phyloP scores from a whole-genome alignment of 2,888 invertebrate species.

The Parelbella ahira region DNA sequence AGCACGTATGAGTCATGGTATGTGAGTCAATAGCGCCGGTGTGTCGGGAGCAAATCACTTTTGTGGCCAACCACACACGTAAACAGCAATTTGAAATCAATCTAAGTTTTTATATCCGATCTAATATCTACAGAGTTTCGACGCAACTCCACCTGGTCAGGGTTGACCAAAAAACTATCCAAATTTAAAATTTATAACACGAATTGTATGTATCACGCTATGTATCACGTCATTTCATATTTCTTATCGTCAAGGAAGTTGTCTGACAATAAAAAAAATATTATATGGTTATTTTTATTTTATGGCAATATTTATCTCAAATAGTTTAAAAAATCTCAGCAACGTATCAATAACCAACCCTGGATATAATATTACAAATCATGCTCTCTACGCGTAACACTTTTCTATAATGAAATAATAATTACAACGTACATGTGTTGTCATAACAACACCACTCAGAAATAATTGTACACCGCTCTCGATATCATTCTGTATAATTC shows the following conservation, averaged over 20 bases:
- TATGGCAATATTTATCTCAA: too few species aligned
- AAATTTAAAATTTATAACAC: too few species aligned
- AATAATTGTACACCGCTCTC: constrained; percentile 42
- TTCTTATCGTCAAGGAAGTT: too few species aligned
- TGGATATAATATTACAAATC: constrained; percentile 30
- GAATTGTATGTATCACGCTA: too few species aligned
- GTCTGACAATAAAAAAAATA: too few species aligned
- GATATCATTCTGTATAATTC: constrained; percentile 36
- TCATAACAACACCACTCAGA: constrained; percentile 43
- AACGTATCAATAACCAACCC: not conserved
- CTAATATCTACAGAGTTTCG: constrained; percentile 42
- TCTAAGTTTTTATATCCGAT: constrained; percentile 48
- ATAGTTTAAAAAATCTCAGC: too few species aligned
- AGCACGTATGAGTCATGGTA: constrained; percentile 55
- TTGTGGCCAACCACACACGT: constrained; percentile 61
- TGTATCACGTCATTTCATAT: too few species aligned
- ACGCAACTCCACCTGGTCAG: constrained; percentile 30
- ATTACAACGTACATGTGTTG: constrained; percentile 36
- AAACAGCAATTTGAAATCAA: constrained; percentile 63
- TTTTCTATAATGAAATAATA: constrained; percentile 32
- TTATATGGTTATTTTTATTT: too few species aligned
- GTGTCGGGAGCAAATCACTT: constrained; percentile 38
- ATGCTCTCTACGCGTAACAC: constrained; percentile 33
- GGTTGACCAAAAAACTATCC: constrained; percentile 13
- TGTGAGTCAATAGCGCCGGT: constrained; percentile 38